Conservation (phyloP, 1,140 invertebrate species). For the Bilobella aurantiaca region DNA sequence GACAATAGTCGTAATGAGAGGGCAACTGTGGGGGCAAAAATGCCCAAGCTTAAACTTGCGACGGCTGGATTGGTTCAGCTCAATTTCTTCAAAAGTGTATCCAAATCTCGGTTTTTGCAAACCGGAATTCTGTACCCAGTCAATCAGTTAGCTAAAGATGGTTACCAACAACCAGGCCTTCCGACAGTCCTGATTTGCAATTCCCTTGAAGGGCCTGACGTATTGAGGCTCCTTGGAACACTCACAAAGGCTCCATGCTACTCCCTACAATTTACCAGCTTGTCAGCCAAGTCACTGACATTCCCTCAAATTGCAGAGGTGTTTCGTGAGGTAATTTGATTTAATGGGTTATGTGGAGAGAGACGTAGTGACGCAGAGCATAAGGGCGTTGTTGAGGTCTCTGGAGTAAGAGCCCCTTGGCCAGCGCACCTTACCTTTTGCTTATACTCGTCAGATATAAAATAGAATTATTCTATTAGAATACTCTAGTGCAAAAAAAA, state of each 20-base stretch:
- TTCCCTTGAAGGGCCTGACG: not conserved
- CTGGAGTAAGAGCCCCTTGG: no score
- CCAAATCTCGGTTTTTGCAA: not conserved
- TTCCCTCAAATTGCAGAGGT: slow-evolving; percentile 45
- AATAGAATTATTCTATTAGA: no score
- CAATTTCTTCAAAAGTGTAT: not conserved
- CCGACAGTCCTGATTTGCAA: not conserved
- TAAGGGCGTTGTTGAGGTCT: no score
- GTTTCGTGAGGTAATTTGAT: not conserved
- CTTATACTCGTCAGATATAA: no score
- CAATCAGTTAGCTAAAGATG: not conserved
- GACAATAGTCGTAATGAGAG: not conserved
- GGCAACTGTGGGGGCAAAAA: not conserved
- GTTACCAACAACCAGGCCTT: not conserved
- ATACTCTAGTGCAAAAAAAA: no score
- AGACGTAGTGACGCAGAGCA: no score
- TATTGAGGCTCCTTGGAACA: not conserved
- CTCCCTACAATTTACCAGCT: not conserved
- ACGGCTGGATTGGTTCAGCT: not conserved
- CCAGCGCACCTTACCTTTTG: no score
- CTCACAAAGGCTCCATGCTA: not conserved
- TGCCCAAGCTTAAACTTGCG: not conserved
- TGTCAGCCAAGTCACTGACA: slow-evolving; percentile 30
- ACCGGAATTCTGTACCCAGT: not conserved
- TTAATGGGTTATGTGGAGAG: no score